Base-by-base conservation (phyloP, 2,888 invertebrate species). In the Gerris lacustris region DNA sequence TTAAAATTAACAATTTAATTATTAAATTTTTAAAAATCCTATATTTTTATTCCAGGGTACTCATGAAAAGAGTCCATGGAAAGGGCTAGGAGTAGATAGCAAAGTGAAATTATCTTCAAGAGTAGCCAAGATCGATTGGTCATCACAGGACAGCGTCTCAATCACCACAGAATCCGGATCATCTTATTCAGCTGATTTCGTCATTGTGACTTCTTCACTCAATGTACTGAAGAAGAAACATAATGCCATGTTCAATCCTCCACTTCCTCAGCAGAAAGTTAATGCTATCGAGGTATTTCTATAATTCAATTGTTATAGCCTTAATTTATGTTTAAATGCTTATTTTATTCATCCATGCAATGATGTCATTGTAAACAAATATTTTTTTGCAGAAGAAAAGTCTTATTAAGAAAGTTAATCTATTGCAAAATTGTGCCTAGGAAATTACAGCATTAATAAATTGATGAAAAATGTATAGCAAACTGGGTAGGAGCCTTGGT, bases 191-290 rank as follows among this genome's bases (percentile, higher is more conserved):
- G 85, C 87, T 6, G 85, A 86, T 74, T 86, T 87, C 77, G 86
- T 88, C 6, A 84, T 91, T 73, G 82, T 88, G 15, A 89, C 90
- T 0, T 80, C 86, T 0, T 86, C 90, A 5, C 78, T 90, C 6
- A 90, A 88, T 2, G 87, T 88, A 68, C 79, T 90, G 69, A 88
- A 90, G 77, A 84, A 86, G 76, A 83, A 83, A 73, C 82, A 84
- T 75, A 74, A 76, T 1, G 78, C 81, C 44, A 79, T 88, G n/a
- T 89, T 89, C 78, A 80, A 79, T 67, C 88, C 88, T 0, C 76
- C 81, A 15, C 79, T 89, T 44, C 84, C 87, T 5, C 75, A 77
- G 5, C 79, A 79, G 62, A 88, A 88, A 80, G 78, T 83, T 1
- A 81, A 80, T 72, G 80, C 85, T 9, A 88, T 88, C 74, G 80